phyloP scores from a whole-genome alignment of 2,797 vertebrate genomes.

The Valencia hispanica region DNA sequence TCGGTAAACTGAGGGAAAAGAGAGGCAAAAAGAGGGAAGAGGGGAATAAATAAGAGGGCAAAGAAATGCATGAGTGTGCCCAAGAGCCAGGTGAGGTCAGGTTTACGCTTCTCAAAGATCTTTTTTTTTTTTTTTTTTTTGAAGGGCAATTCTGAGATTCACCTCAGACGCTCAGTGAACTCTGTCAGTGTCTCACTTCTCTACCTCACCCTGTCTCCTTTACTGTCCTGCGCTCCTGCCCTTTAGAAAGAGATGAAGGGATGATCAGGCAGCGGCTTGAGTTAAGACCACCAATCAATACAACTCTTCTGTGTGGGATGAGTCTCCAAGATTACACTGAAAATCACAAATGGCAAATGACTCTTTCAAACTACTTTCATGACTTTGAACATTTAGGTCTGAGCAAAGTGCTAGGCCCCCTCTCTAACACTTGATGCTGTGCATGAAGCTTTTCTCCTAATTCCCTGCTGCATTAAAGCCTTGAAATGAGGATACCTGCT shows the following conservation, averaged over 20 bases:
- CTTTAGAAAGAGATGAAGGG: constrained; percentile 79
- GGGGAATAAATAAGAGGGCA: constrained; percentile 20
- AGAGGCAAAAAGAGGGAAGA: constrained; percentile 10
- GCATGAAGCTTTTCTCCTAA: constrained; percentile 40
- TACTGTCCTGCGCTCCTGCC: constrained; percentile 66
- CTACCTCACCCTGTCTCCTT: constrained; percentile 60
- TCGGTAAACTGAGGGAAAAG: constrained; percentile 17
- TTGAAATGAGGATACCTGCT: constrained; percentile 52
- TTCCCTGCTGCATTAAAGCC: constrained; percentile 40
- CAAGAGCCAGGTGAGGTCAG: constrained; percentile 37
- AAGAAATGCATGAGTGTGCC: constrained; percentile 14
- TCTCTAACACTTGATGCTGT: constrained; percentile 19
- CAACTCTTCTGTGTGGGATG: constrained; percentile 61
- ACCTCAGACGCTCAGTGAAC: constrained; percentile 64
- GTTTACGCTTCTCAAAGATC: constrained; percentile 17
- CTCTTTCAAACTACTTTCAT: constrained; percentile 68
- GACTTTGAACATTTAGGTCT: constrained; percentile 59
- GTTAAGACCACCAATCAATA: constrained; percentile 76
- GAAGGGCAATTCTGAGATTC: constrained; percentile 71
- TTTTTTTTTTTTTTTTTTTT: constrained; percentile 30
- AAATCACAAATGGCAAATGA: constrained; percentile 76
- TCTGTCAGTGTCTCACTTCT: constrained; percentile 61
- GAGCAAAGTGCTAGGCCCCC: constrained; percentile 46
- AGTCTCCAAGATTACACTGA: constrained; percentile 70
- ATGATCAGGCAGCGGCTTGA: constrained; percentile 74